Evolutionary conservation across 2,797 vertebrate genomes (phyloP).

Genomic region (Ambastaia sidthimunki): DNA sequence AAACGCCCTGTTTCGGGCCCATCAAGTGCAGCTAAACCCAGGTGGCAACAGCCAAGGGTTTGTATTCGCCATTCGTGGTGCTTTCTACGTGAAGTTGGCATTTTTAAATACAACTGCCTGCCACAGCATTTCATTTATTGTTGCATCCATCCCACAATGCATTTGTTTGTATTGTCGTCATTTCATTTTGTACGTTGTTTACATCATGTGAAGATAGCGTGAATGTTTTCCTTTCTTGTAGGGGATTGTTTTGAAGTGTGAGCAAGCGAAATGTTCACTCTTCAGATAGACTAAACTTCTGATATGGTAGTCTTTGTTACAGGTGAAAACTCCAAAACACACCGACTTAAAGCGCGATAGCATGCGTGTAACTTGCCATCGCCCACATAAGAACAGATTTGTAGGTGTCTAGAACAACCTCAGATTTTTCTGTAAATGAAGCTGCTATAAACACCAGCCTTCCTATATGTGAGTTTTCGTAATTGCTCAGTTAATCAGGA

Average conservation of each 20-base stretch:
- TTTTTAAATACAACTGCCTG: background rate
- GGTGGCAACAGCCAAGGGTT: background rate
- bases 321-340: slow-evolving; percentile 24
- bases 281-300: slow-evolving; percentile 29
- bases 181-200: slow-evolving; percentile 75
- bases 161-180: slow-evolving; percentile 70
- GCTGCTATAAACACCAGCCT: background rate
- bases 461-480: background rate
- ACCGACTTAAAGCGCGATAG: background rate
- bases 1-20: slow-evolving; percentile 36
- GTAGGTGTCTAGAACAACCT: background rate
- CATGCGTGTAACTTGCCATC: background rate
- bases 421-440: background rate
- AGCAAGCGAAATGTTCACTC: slow-evolving; percentile 46
- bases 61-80: background rate
- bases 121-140: slow-evolving; percentile 22
- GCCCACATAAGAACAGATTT: background rate
- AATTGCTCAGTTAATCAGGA: no score
- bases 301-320: slow-evolving; percentile 25
- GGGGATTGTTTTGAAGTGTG: slow-evolving; percentile 45
- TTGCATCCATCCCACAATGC: slow-evolving; percentile 46
- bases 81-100: background rate
- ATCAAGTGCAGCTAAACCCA: slow-evolving; percentile 29
- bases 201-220: slow-evolving; percentile 74
- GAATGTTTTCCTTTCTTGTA: slow-evolving; percentile 69